These are phyloP conservation scores for Prionace glauca DNA, from an alignment of 2,797 vertebrate genomes.

Conservation along the genomic window DNA sequence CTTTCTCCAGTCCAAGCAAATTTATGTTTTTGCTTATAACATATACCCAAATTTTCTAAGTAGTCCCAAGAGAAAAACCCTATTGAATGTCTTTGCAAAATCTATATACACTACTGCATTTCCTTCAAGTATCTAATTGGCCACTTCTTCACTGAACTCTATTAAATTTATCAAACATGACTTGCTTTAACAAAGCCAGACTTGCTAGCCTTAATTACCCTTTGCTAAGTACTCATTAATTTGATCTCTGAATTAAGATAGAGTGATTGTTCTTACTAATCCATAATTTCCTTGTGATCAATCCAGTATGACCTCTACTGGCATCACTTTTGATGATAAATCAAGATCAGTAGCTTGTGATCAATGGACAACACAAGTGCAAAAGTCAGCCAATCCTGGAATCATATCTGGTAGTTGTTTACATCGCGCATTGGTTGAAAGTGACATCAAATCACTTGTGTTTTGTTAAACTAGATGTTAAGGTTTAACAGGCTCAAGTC, in stretches of 20 bases:
- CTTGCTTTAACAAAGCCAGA: not conserved
- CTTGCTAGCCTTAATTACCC: not conserved
- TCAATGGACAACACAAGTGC: not conserved
- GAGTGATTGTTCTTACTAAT: not conserved
- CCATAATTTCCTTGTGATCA: not conserved
- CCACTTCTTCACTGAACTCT: not conserved
- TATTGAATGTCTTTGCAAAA: not conserved
- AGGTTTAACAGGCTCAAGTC: too few species aligned
- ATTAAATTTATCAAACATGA: not conserved
- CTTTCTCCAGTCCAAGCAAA: not conserved
- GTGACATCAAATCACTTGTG: not conserved
- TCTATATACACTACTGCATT: not conserved
- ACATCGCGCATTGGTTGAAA: not conserved
- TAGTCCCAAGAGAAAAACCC: not conserved
- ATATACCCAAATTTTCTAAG: not conserved
- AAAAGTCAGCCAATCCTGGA: not conserved
- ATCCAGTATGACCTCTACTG: not conserved
- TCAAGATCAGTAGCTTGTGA: not conserved
- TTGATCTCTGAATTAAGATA: not conserved
- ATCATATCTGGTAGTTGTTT: not conserved
- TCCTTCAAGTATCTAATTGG: not conserved
- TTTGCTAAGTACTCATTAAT: conserved; percentile 15
- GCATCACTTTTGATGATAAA: not conserved
- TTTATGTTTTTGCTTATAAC: not conserved
- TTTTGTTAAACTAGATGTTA: too few species aligned